Percentiles rank a stretch among this genome's conserved stretches.
These are phyloP conservation scores for Chionodraco myersi DNA, from an alignment of 2,113 vertebrate genomes.

Conservation along the genomic window DNA sequence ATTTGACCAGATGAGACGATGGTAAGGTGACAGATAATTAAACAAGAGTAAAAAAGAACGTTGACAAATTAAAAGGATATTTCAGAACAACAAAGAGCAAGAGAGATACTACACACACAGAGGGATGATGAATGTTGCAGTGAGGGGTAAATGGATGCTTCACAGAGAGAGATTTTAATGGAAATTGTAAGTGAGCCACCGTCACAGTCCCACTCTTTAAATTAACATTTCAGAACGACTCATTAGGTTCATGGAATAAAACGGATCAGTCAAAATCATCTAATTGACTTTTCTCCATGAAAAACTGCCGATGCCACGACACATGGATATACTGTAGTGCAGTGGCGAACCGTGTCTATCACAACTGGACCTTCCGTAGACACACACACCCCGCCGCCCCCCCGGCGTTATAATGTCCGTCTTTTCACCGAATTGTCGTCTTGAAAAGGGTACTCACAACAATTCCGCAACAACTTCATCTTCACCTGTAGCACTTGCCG, in stretches of 20 bases:
- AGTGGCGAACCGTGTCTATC: no score
- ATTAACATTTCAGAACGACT: slow-evolving; percentile 39
- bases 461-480: no score
- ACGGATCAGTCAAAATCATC: slow-evolving; percentile 45
- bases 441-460: no score
- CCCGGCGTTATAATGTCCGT: no score
- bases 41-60: slow-evolving; percentile 3
- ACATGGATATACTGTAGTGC: slow-evolving; percentile 2
- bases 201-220: slow-evolving; percentile 40
- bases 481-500: no score
- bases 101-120: neutral
- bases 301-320: neutral
- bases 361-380: no score
- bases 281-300: slow-evolving; percentile 48
- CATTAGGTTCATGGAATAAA: slow-evolving; percentile 33
- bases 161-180: slow-evolving; percentile 36
- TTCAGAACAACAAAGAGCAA: slow-evolving; percentile 24
- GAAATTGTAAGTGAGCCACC: slow-evolving; percentile 53
- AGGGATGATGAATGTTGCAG: neutral
- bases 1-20: neutral
- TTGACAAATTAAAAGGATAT: slow-evolving; percentile 24
- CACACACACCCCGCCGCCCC: no score
- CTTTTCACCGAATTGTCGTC: no score
- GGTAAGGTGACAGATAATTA: neutral
- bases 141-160: slow-evolving; percentile 7